Evolutionary conservation across 2,888 invertebrate genomes (phyloP), one percentile per base, ranked within the genome.

Genomic region (Chrysolina americana): DNA sequence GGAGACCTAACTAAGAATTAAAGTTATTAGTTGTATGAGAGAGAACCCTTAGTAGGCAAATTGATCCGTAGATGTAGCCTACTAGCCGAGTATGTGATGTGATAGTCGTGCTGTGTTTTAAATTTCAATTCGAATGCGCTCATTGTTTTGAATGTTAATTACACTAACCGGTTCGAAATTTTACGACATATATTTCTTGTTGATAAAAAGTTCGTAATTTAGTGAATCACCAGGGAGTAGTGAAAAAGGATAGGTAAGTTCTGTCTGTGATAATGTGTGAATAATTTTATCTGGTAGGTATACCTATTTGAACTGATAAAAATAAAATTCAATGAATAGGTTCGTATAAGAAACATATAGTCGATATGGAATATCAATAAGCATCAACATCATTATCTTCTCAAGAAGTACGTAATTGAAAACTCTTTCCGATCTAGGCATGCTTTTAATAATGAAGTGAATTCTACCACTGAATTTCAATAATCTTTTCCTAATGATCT

Each of bases 1-100:
- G 0, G 21, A 53, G 53, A 53, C 21, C 15, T 53, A 53, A 53
- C n/a, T n/a, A n/a, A 5, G 19, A 21, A 21, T 21, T 53, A 21
- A 3, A 53, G 21, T 21, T 17, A 53, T 53, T 11, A 53, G 53
- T 53, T 53, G 53, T 53, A 53, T 21, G 11, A 53, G 53, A 53
- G 11, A 53, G 53, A 53, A 53, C 17, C 53, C 53, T 53, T 53
- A 21, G 11, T 11, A 10, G 21, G 11, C 53, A 11, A 15, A 53
- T 53, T 23, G 53, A 53, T 53, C 23, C 53, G 53, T 53, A 21
- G 21, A 53, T 53, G 23, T 53, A 28, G 28, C 28, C n/a, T 2
- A 28, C 5, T 8, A 19, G 17, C 19, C 1, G 5, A 53, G 13
- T 53, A 23, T 53, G 0, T 28, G 5, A 3, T 3, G 21, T 19